Base-by-base conservation (phyloP, 1,140 invertebrate species). In the Bombus waltoni region DNA sequence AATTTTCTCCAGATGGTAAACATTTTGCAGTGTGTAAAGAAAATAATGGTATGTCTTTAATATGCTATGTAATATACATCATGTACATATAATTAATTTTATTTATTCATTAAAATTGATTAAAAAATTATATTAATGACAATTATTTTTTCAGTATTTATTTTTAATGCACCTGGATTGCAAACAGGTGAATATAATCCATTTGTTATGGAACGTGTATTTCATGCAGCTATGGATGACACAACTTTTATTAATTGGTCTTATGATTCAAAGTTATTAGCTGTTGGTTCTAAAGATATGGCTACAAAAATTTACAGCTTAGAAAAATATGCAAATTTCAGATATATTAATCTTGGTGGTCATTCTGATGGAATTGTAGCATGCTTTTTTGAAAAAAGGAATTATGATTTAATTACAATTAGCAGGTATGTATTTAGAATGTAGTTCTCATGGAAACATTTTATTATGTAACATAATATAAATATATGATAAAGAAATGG, bases 1-100 rank as follows among this genome's bases (percentile, higher is more conserved):
- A 97, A 91, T 99, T 99, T 95, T 99, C 98, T 94, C 99, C 99
- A 0, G 97, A 99, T 97, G 98, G 98, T 68, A 98, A 97, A 95
- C 97, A 98, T 92, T 98, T 99, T 96, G 98, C 98, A 32, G 97
- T 98, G 38, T 98, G 98, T 53, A 98, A 98, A 95, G 97, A 97
- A 93, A 97, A 97, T 93, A 97, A 96, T 94, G 97, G 97, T 97
- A 96, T 94, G 81, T 87, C 4, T 83, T 72, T 38, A 78, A 35
- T 81, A 32, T 62, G 3, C 28, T 59, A 75, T 42, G 88, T 78
- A 62, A 71, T 22, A 62, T 77, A 2, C 59, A 57, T 59, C 2
- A 68, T 38, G 18, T 59, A 15, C 1, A 73, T n/a, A 44, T 72
- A 42, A 28, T 72, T 71, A 40, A 72, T n/a, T 15, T 22, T 28